phyloP scores from a whole-genome alignment of 2,113 vertebrate species.

The Turnix velox region DNA sequence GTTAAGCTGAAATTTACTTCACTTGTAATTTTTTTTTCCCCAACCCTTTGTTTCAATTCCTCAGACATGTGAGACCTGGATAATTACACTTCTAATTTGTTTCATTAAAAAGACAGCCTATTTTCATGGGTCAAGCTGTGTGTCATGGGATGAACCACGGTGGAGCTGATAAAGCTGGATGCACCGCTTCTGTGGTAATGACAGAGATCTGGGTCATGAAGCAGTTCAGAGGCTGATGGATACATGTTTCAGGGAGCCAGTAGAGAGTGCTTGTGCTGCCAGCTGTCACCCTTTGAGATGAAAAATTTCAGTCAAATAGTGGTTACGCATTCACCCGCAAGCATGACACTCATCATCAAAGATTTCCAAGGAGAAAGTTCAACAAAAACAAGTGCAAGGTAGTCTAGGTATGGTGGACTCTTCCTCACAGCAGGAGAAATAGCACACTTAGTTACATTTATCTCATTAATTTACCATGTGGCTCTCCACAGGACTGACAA shows the following conservation, averaged over 20 bases:
- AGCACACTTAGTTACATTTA: not conserved
- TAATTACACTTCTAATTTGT: slow-evolving; percentile 20
- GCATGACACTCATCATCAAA: not conserved
- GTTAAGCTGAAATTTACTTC: not conserved
- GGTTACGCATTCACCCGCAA: not conserved
- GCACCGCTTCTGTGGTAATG: not conserved
- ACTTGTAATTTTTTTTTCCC: not conserved
- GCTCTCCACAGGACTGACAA: not conserved
- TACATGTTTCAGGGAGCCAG: not conserved
- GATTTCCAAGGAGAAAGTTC: not conserved
- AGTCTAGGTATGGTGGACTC: not conserved
- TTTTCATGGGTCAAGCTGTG: not conserved
- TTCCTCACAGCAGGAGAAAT: not conserved
- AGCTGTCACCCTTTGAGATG: not conserved
- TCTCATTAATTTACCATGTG: not conserved
- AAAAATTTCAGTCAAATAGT: not conserved
- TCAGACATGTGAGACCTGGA: not conserved
- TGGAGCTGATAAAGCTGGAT: not conserved
- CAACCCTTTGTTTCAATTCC: not conserved
- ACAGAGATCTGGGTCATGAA: not conserved
- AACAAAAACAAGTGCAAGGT: not conserved
- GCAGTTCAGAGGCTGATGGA: not conserved
- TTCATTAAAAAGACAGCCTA: not conserved
- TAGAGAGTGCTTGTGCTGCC: not conserved
- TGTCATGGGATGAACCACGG: not conserved